Evolutionary conservation across 2,797 vertebrate species (phyloP).

Genomic region (Xerus rutilus): DNA sequence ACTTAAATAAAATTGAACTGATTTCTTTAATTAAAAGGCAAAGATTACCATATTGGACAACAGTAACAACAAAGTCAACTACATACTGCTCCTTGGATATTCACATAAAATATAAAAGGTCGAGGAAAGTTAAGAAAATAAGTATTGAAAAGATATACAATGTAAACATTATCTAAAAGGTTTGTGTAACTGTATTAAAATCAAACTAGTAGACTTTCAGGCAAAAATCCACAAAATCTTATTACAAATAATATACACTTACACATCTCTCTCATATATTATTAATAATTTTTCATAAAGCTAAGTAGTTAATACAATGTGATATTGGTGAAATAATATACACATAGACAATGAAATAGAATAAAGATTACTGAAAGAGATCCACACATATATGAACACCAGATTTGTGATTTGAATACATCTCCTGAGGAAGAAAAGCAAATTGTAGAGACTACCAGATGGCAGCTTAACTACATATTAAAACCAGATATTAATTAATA

Average conservation of each 20-base stretch:
- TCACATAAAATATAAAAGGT: not conserved
- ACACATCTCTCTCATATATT: too few relatives aligned
- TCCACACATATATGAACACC: not conserved
- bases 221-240: not conserved
- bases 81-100: not conserved
- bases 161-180: not conserved
- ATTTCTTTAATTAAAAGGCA: slow-evolving; percentile 35
- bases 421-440: not conserved
- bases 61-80: not conserved
- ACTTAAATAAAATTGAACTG: slow-evolving; percentile 40
- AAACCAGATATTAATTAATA: not conserved
- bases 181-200: not conserved
- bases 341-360: not conserved
- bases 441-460: not conserved
- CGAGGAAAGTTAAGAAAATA: not conserved
- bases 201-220: not conserved
- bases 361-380: not conserved
- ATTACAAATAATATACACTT: not conserved
- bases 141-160: not conserved
- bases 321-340: not conserved
- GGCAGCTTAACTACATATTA: not conserved
- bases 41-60: not conserved
- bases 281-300: too few relatives aligned
- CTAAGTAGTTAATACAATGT: not conserved
- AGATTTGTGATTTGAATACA: not conserved